Evolutionary conservation across 2,888 invertebrate species (phyloP).

Genomic region (Ferrisia virgata): DNA sequence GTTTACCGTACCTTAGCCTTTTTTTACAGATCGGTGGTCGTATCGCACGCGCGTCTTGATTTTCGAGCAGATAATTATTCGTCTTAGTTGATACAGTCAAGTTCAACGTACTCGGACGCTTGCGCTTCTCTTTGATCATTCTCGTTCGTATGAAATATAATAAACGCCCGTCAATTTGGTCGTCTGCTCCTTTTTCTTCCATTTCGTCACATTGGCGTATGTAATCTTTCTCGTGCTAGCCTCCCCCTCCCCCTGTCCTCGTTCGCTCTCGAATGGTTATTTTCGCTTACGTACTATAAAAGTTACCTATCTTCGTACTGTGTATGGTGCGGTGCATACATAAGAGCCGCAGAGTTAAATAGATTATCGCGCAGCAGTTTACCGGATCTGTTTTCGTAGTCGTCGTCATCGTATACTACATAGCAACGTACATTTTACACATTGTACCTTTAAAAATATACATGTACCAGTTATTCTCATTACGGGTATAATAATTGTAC

Average conservation of each 20-base stretch:
- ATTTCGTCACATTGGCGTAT: neutral
- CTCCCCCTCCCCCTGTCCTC: neutral
- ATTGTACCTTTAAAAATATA: neutral
- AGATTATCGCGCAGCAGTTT: neutral
- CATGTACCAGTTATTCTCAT: no score
- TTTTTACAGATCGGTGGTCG: no score
- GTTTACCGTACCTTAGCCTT: neutral
- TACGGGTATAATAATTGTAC: neutral
- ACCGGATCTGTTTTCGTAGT: neutral
- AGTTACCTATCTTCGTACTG: no score
- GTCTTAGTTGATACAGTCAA: neutral
- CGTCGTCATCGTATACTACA: neutral
- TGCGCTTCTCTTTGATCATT: neutral
- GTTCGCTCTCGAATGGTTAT: neutral
- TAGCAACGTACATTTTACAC: no score
- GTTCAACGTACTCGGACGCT: neutral
- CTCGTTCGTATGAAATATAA: neutral
- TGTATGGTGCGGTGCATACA: no score
- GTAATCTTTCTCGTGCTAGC: neutral
- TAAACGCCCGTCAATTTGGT: neutral
- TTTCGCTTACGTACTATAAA: no score
- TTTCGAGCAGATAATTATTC: neutral
- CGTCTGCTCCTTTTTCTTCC: neutral
- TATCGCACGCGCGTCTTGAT: neutral
- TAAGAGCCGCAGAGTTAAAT: neutral